Conservation (phyloP, 2,113 vertebrate genomes). For the Chlorodrepanis virens region DNA sequence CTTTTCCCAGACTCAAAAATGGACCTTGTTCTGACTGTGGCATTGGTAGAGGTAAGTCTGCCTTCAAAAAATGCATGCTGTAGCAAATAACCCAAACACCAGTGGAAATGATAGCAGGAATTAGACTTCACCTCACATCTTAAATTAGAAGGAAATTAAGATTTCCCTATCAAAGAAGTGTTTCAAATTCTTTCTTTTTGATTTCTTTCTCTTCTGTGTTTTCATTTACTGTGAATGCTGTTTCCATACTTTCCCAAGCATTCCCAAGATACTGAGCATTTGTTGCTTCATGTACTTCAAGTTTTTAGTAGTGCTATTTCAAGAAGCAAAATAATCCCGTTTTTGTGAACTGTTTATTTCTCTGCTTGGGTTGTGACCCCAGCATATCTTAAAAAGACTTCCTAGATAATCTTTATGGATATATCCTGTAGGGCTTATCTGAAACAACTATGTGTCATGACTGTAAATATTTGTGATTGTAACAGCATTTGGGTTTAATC, state of each 20-base stretch:
- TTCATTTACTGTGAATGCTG: not conserved
- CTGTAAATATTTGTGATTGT: not conserved
- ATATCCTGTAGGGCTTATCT: not conserved
- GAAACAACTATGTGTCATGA: not conserved
- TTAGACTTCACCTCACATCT: not conserved
- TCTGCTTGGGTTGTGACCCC: not conserved
- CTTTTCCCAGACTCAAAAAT: conserved; percentile 84
- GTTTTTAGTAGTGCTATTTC: not conserved
- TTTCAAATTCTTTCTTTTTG: not conserved
- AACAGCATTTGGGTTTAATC: not conserved
- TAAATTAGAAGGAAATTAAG: not conserved
- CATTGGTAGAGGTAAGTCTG: conserved; percentile 85
- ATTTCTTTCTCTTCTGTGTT: not conserved
- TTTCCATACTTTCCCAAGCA: not conserved
- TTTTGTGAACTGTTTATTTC: not conserved
- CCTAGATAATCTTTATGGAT: not conserved
- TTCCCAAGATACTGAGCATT: not conserved
- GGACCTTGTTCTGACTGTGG: conserved; percentile 87
- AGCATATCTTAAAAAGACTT: not conserved
- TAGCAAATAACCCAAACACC: not conserved
- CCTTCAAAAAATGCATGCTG: not conserved
- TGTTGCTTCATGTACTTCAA: not conserved
- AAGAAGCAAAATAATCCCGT: not conserved
- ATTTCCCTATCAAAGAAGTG: not conserved
- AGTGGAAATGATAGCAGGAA: not conserved